These are phyloP conservation scores for Fregetta grallaria DNA, from an alignment of 2,113 vertebrate genomes.

Conservation along the genomic window DNA sequence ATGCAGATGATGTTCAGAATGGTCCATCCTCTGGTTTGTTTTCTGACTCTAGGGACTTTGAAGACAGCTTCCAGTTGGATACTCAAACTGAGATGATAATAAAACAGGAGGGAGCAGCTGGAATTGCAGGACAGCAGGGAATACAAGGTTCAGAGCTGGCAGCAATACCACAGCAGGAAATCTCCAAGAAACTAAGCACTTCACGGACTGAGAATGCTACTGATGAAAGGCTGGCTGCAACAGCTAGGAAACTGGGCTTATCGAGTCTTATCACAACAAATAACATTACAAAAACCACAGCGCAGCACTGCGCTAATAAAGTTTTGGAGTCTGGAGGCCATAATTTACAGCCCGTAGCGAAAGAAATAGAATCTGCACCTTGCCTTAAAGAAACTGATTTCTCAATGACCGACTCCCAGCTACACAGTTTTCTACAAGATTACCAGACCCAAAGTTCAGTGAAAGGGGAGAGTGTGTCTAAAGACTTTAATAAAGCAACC, in stretches of 20 bases:
- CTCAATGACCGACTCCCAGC: slow-evolving; percentile 90
- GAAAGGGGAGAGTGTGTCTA: background rate
- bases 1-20: slow-evolving; percentile 30
- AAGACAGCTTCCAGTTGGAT: slow-evolving; percentile 91
- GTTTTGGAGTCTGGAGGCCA: background rate
- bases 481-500: background rate
- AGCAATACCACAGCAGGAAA: background rate
- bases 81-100: slow-evolving; percentile 90
- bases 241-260: background rate
- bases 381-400: slow-evolving; percentile 71
- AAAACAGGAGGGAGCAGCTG: slow-evolving; percentile 70
- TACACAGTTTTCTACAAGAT: slow-evolving; percentile 84
- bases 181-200: background rate
- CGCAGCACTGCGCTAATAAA: background rate
- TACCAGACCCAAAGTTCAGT: slow-evolving; percentile 79
- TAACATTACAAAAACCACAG: background rate
- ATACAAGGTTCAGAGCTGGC: background rate
- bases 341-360: background rate
- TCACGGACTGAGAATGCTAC: background rate
- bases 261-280: background rate
- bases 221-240: background rate
- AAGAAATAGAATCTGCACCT: slow-evolving; percentile 10
- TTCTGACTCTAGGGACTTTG: slow-evolving; percentile 73
- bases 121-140: slow-evolving; percentile 24
- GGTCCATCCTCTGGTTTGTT: slow-evolving; percentile 74